These are phyloP conservation scores for Sebastes iracundus DNA, from an alignment of 2,797 vertebrate species.

Conservation along the genomic window DNA sequence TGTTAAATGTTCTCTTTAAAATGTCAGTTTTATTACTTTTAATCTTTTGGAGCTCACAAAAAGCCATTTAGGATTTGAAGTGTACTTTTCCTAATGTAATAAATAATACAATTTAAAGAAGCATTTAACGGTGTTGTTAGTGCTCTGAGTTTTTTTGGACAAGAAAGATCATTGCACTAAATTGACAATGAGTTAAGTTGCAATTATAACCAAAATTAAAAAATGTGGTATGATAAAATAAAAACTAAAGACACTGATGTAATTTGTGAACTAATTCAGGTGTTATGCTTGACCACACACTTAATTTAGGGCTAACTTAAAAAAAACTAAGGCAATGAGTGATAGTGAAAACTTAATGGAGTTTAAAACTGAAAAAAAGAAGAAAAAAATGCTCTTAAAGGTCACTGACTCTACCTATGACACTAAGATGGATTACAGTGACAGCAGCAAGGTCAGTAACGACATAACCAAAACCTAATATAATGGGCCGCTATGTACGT, in stretches of 20 bases:
- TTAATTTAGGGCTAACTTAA: neutral
- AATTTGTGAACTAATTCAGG: neutral
- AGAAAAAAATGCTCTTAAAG: neutral
- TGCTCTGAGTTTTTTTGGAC: neutral
- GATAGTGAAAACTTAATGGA: neutral
- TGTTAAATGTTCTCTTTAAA: neutral
- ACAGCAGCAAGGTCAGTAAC: neutral
- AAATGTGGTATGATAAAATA: neutral
- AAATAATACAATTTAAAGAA: neutral
- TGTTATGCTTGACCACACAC: neutral
- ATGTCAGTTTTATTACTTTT: neutral
- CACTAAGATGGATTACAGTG: neutral
- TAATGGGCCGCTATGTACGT: slow-evolving; percentile 15
- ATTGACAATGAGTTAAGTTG: neutral
- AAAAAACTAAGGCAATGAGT: neutral
- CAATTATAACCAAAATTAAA: neutral
- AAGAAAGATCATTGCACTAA: neutral
- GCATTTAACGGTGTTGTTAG: neutral
- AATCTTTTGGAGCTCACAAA: neutral
- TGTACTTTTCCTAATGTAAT: neutral
- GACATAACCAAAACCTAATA: neutral
- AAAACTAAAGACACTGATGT: neutral
- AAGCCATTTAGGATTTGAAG: neutral
- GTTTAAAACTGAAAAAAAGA: neutral
- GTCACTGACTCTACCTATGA: neutral